Conservation (phyloP, 2,113 vertebrate genomes). For the Struthidea cinerea region DNA sequence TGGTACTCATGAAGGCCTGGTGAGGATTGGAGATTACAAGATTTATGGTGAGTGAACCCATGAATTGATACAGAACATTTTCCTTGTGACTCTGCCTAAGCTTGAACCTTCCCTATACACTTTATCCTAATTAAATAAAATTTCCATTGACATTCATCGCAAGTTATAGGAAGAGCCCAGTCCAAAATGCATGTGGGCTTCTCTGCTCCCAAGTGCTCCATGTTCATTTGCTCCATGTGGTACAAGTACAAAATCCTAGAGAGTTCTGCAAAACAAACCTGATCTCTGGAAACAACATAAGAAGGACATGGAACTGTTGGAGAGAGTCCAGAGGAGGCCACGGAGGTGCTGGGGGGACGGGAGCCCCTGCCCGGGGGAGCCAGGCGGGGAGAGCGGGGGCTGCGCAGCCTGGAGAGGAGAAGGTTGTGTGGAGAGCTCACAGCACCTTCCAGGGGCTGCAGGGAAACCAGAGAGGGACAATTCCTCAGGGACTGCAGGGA, state of each 20-base stretch:
- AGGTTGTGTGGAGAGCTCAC: background rate
- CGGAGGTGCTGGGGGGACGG: fast-evolving
- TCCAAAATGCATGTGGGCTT: background rate
- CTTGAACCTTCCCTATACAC: background rate
- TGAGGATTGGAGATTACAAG: background rate
- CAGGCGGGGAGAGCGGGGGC: background rate
- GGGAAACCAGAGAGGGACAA: background rate
- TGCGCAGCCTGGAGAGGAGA: background rate
- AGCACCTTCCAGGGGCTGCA: background rate
- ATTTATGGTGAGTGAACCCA: background rate
- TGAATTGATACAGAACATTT: background rate
- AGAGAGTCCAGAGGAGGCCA: background rate
- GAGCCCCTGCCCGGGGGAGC: background rate
- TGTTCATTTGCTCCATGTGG: background rate
- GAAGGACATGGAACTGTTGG: background rate
- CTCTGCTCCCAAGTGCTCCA: background rate
- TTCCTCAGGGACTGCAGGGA: background rate
- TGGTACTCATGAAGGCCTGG: background rate
- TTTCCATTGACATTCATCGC: background rate
- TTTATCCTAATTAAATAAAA: background rate
- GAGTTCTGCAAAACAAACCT: background rate
- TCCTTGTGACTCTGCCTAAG: background rate
- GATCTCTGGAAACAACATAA: background rate
- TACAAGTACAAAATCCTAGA: background rate
- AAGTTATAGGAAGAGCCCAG: background rate